These are phyloP conservation scores for Macaria notata DNA, from an alignment of 2,888 invertebrate species.

Conservation along the genomic window DNA sequence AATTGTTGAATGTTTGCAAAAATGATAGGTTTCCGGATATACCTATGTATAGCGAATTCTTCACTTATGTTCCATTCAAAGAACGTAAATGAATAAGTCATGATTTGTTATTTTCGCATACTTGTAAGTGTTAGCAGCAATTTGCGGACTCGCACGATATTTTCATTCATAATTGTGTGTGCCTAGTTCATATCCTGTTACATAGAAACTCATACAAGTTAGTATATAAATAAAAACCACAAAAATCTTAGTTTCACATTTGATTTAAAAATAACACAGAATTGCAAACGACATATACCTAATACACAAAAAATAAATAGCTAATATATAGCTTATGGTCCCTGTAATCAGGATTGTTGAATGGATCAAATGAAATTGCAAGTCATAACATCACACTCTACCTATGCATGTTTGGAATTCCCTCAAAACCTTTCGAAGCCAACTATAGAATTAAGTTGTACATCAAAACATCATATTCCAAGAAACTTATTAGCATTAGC, in stretches of 20 bases:
- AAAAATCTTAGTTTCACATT: too few species aligned
- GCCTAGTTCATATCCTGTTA: conserved; percentile 1
- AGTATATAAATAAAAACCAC: background rate
- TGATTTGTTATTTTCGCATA: conserved; percentile 16
- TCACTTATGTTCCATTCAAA: conserved; percentile 21
- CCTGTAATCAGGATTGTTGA: too few species aligned
- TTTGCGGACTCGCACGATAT: conserved; percentile 1
- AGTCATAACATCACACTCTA: too few species aligned
- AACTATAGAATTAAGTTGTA: background rate
- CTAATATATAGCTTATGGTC: too few species aligned
- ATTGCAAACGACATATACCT: too few species aligned
- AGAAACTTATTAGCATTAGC: conserved; percentile 9
- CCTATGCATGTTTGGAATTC: too few species aligned
- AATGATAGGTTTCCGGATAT: background rate
- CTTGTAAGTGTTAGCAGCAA: conserved; percentile 6
- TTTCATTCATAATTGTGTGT: conserved; percentile 5
- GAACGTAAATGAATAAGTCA: conserved; percentile 30
- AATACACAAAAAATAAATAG: too few species aligned
- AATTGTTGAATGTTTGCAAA: too few species aligned
- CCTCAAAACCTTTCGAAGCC: too few species aligned
- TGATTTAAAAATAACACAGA: too few species aligned
- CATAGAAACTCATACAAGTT: background rate
- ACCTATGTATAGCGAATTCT: background rate
- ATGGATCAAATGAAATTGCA: too few species aligned
- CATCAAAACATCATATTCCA: background rate